Evolutionary conservation across 2,113 vertebrate species (phyloP), one percentile per base, ranked within the genome.

Genomic region (Marmota flaviventris): DNA sequence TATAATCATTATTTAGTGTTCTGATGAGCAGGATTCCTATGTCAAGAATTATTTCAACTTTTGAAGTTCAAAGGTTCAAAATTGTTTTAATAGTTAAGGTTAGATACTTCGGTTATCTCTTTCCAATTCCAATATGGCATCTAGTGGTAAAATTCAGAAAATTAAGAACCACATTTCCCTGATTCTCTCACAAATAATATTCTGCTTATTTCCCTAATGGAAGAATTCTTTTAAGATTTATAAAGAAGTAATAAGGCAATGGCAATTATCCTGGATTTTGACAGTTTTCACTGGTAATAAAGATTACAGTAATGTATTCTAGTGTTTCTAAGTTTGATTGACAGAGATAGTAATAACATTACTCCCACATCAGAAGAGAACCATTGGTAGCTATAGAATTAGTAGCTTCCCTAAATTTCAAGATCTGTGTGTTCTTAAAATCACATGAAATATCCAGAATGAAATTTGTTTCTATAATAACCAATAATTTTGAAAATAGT

Each of bases 171-270:
- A 37, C 9, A 20, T 29, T 79, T 90, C 29, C 6, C 24, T 90
- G 22, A 67, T 73, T 56, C 5, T 29, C 32, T 73, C n/a, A 8
- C 12, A 73, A 85, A 6, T 20, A 79, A 72, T 56, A 79, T 22
- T 78, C 7, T 96, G 22, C 25, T 58, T 88, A 72, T 65, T 72
- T 27, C 25, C 29, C 18, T 61, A 82, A 17, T 32, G 14, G 6
- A 83, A 76, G 4, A 76, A 72, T 14, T 72, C 11, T 73, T 81
- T 73, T 92, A 84, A 87, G 65, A 53, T 51, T 81, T 86, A 95
- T 2, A 42, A 83, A 86, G 27, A 84, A 89, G 37, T 89, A 70
- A 70, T 34, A 11, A 78, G 9, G 45, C 34, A n/a, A 92, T 82
- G 39, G 6, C n/a, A 67, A 29, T 37, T 48, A 53, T 70, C 17